A percentile compares a stretch with the other conserved stretches of the same genome.
These are phyloP conservation scores for Syrmaticus mikado DNA, from an alignment of 2,113 vertebrate genomes.

Conservation along the genomic window DNA sequence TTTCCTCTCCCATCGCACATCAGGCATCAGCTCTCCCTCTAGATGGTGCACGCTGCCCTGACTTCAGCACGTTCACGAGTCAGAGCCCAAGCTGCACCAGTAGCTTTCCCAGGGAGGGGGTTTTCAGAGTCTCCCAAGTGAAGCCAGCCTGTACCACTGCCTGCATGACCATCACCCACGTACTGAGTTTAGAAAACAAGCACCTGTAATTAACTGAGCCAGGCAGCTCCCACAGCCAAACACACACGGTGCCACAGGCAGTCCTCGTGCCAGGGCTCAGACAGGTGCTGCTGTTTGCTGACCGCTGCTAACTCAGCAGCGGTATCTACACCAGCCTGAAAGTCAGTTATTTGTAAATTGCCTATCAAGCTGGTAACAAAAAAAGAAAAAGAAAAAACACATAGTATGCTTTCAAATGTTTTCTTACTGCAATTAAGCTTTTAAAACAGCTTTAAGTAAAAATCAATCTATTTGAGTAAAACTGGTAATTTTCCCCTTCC, in stretches of 20 bases:
- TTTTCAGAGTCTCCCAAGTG: constrained; percentile 57
- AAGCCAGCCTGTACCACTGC: not conserved
- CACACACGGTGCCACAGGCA: not conserved
- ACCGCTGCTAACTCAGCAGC: not conserved
- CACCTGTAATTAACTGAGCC: no score
- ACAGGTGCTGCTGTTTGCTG: not conserved
- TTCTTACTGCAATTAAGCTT: not conserved
- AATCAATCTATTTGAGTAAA: not conserved
- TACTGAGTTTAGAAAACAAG: no score
- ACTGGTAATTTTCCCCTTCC: not conserved
- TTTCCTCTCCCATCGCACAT: not conserved
- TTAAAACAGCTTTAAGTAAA: not conserved
- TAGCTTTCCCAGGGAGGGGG: constrained; percentile 19
- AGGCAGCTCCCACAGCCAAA: not conserved
- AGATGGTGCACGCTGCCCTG: constrained; percentile 5
- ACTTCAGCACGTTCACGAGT: not conserved
- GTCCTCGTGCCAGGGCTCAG: not conserved
- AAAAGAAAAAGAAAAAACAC: no score
- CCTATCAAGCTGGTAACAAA: not conserved
- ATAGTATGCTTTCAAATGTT: not conserved
- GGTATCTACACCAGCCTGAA: not conserved
- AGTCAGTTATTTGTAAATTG: not conserved
- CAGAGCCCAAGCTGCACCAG: constrained; percentile 35
- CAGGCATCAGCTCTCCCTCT: not conserved
- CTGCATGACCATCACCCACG: not conserved